Percentiles rank a stretch among this genome's conserved stretches.
Evolutionary conservation across 2,113 vertebrate genomes (phyloP).

Genomic region (Corynorhinus townsendii): DNA sequence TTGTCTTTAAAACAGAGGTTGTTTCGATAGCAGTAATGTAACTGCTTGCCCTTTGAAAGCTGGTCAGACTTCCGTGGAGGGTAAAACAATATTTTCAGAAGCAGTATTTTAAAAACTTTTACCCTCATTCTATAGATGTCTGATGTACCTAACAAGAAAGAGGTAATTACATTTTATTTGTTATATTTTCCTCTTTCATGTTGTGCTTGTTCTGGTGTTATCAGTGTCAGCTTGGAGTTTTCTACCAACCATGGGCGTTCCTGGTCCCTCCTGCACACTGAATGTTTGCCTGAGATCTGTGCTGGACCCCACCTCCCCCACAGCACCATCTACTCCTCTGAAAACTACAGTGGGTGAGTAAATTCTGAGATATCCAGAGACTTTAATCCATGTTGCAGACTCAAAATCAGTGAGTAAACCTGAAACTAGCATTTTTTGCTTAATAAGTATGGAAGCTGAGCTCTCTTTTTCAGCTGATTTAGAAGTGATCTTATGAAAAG

Average conservation of each 20-base stretch:
- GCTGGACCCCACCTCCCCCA: conserved; percentile 94
- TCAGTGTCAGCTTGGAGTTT: conserved; percentile 93
- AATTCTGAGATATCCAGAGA: neutral
- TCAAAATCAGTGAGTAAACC: neutral
- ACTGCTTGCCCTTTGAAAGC: conserved; percentile 43
- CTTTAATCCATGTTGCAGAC: neutral
- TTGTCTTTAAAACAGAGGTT: conserved; percentile 34
- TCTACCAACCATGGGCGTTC: conserved; percentile 95
- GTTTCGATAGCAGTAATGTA: neutral
- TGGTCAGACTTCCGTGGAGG: neutral
- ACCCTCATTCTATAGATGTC: neutral
- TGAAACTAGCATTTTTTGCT: neutral
- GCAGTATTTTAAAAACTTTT: conserved; percentile 13
- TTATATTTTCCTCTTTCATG: neutral
- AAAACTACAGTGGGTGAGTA: conserved; percentile 97
- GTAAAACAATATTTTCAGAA: conserved; percentile 36
- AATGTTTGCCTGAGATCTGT: conserved; percentile 95
- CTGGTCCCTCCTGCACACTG: conserved; percentile 94
- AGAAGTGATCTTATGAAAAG: neutral
- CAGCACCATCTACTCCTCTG: conserved; percentile 95
- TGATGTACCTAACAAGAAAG: neutral
- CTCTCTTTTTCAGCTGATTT: neutral
- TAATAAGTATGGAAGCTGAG: neutral
- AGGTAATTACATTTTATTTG: conserved; percentile 10
- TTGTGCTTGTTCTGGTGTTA: neutral